Conservation (phyloP, 1,140 invertebrate species). For the Aphidius ervi region DNA sequence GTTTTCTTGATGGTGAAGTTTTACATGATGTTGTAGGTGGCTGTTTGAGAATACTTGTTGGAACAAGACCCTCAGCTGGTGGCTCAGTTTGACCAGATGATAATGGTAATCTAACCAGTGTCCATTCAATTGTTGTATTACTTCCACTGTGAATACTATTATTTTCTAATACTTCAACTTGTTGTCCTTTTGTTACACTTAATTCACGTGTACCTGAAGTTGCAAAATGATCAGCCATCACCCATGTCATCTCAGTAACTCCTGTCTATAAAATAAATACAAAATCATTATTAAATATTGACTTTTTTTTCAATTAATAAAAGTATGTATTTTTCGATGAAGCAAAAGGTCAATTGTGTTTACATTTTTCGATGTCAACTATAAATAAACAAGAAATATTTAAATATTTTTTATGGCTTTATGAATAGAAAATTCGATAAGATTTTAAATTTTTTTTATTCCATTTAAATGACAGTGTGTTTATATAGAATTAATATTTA, state of each 20-base stretch:
- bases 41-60: constrained; percentile 76
- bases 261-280: constrained; percentile 56
- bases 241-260: constrained; percentile 80
- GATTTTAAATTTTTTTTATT: background rate
- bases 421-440: background rate
- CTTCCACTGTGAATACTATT: constrained; percentile 34
- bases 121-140: constrained; percentile 45
- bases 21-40: constrained; percentile 59
- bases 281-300: constrained; percentile 7
- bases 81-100: constrained; percentile 54
- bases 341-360: no score
- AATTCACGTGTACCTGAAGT: constrained; percentile 66
- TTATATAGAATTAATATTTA: no score
- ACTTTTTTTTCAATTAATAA: background rate
- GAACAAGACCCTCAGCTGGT: constrained; percentile 77
- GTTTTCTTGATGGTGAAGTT: constrained; percentile 61
- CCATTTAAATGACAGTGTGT: no score
- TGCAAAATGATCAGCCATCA: constrained; percentile 76
- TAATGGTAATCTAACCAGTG: constrained; percentile 49
- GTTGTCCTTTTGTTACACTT: constrained; percentile 79
- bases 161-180: constrained; percentile 85
- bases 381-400: background rate
- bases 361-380: no score
- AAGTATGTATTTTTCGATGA: no score
- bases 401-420: background rate